Evolutionary conservation across 1,140 invertebrate species (phyloP).

Genomic region (Aphaenogaster rudis): DNA sequence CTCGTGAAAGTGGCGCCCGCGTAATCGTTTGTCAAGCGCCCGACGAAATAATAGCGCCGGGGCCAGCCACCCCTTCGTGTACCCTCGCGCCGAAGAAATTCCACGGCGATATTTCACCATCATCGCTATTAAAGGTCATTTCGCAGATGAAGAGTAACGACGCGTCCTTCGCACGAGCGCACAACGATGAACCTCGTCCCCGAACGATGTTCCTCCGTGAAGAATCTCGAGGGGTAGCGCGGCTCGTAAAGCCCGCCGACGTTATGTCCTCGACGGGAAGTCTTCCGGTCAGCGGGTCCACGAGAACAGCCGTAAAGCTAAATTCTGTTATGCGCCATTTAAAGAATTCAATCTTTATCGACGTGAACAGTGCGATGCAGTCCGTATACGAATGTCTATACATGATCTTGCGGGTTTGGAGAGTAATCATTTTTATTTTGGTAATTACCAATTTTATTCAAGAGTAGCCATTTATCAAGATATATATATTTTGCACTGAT

Average conservation of each 20-base stretch:
- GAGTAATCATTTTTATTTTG: background rate
- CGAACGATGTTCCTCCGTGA: constrained; percentile 47
- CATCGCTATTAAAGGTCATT: constrained; percentile 81
- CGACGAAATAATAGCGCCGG: constrained; percentile 78
- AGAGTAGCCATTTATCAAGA: background rate
- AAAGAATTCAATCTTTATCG: background rate
- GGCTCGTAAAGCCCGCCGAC: constrained; percentile 34
- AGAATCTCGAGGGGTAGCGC: constrained; percentile 46
- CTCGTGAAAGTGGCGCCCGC: constrained; percentile 70
- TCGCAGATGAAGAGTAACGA: constrained; percentile 82
- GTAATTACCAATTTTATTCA: background rate
- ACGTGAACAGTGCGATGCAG: background rate
- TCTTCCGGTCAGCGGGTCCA: constrained; percentile 24
- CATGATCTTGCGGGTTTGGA: background rate
- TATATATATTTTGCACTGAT: background rate
- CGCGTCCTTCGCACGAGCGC: constrained; percentile 74
- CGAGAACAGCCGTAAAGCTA: background rate
- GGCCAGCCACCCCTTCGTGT: constrained; percentile 33
- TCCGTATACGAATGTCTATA: no score
- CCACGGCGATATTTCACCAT: constrained; percentile 80
- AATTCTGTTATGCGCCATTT: constrained; percentile 38
- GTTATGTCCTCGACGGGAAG: constrained; percentile 30
- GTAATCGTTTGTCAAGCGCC: constrained; percentile 80
- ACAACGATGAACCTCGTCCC: constrained; percentile 40
- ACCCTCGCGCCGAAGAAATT: constrained; percentile 56